Evolutionary conservation across 1,140 invertebrate genomes (phyloP), one percentile per base, ranked within the genome.

Genomic region (Bombyx mandarina): DNA sequence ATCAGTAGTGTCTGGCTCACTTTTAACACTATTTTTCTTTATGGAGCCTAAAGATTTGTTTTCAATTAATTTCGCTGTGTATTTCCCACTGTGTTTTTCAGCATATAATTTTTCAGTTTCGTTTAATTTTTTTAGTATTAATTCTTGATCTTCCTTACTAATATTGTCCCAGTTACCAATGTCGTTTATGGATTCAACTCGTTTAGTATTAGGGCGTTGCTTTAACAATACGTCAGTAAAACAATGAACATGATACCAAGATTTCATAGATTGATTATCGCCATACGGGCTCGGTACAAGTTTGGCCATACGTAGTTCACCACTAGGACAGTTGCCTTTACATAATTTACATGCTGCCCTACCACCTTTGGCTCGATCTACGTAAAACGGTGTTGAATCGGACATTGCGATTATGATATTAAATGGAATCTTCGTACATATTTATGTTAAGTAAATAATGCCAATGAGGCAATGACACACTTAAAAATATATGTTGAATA

Each of bases 261-360:
- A 90, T 76, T 96, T 97, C 94, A 97, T 96, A 65, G 73, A 71
- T 60, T 93, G 93, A 7, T 93, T 93, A n/a, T 93, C 93, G 12
- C 91, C 91, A 76, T 96, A 97, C 1, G 93, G 94, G 88, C 95
- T 97, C 1, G 92, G 71, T 5, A 91, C 90, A 26, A 95, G 70
- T 88, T 96, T 94, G 0, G 92, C 95, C 18, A 97, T 89, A 56
- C 95, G 87, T 45, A 96, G 67, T 47, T 90, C 83, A 26, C 92
- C 94, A 75, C 93, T 92, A 5, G 92, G 90, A 69, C 96, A 94
- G 67, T 94, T 93, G 55, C 91, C 82, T 86, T 96, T 97, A 79
- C 96, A 97, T 78, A 93, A 94, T 75, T 96, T 96, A 75, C 96
- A 97, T n/a, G 91, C 91, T 0, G 95, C 93, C 47, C 93, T 89